Evolutionary conservation across 2,797 vertebrate genomes (phyloP), one percentile per base, ranked within the genome.

Genomic region (Phylloscopus collybita): DNA sequence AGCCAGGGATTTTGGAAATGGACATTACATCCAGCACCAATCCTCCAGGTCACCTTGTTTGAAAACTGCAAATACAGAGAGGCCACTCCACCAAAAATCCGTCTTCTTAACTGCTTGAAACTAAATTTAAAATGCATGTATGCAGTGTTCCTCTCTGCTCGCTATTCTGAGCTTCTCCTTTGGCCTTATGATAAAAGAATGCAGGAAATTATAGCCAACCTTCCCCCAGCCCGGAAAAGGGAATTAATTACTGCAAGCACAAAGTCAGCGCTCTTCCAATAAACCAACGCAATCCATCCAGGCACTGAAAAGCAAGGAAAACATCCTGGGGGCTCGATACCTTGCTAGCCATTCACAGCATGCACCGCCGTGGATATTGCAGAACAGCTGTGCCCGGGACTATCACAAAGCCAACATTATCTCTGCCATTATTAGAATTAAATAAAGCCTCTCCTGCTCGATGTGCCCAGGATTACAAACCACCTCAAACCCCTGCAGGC

Each of bases 161-260:
- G 30, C 87, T 87, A 87, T 74, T 92, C 93, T n/a, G 86, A 96
- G 95, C 42, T 92, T 86, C 96, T 96, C 95, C 97, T 94, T 95
- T 96, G 95, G 96, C 95, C 95, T 36, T 38, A 73, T 30, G 90
- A 97, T 91, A 91, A 96, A 97, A 97, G 96, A 96, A 88, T 14
- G 83, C 94, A 93, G 82, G 95, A 96, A 97, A 97, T 95, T 94
- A 94, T 89, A 93, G 82, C 92, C 75, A 95, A 96, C 72, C 92
- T 71, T 93, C 94, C 85, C 94, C 88, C 88, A 69, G 92, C 97
- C 94, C 76, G 89, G 93, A 95, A 96, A 72, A 90, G 67, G 91
- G 96, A 96, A 97, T 97, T 97, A 97, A 97, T 97, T 97, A 97
- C 90, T 17, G 90, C 42, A 60, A 88, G 94, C 82, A 88, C 54